These are phyloP conservation scores for Corythornis madagascariensis DNA, from an alignment of 2,113 vertebrate genomes.

Conservation along the genomic window DNA sequence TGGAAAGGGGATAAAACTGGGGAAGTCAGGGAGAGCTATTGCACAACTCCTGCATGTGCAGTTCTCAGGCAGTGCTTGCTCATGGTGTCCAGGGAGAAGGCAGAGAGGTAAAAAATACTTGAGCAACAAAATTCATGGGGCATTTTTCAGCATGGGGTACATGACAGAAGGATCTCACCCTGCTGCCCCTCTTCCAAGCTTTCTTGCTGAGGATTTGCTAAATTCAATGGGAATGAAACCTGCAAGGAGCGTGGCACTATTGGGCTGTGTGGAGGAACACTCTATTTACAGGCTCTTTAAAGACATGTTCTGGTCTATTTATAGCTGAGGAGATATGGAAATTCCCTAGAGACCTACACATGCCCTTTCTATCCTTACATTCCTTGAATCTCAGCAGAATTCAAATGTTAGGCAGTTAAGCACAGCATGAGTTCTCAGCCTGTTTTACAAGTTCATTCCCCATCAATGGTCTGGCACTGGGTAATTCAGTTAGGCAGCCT, in stretches of 20 bases:
- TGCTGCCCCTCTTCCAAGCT: background rate
- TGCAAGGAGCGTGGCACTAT: background rate
- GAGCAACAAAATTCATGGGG: background rate
- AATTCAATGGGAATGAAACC: background rate
- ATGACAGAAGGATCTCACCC: background rate
- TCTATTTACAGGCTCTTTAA: background rate
- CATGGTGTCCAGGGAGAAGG: background rate
- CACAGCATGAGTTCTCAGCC: background rate
- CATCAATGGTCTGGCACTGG: background rate
- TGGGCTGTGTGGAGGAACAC: background rate
- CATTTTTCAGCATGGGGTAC: background rate
- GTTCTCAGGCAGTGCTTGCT: fast-evolving
- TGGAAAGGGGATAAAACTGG: background rate
- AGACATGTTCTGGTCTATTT: background rate
- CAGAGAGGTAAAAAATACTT: background rate
- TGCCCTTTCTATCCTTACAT: background rate
- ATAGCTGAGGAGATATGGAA: background rate
- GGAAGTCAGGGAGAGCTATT: background rate
- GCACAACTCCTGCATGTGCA: background rate
- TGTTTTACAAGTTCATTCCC: background rate
- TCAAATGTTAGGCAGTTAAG: background rate
- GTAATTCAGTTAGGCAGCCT: background rate
- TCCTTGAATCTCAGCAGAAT: background rate
- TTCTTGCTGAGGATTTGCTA: background rate
- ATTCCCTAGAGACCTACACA: background rate